Evolutionary conservation across 2,888 invertebrate species (phyloP), one percentile per base, ranked within the genome.

Genomic region (Polymixis flavicincta): DNA sequence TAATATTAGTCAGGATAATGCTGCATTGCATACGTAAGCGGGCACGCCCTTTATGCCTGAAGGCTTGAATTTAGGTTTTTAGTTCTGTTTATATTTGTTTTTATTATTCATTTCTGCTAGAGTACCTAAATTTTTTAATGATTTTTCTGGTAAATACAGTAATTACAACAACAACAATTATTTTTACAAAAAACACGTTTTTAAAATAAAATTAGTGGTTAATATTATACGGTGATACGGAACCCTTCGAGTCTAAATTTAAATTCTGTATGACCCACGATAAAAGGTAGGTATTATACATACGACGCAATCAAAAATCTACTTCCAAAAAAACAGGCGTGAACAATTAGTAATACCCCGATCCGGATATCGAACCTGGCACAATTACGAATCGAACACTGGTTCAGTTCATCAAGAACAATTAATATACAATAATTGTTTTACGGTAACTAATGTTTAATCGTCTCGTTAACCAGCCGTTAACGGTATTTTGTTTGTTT

Each of bases 321-420:
- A 66, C 50, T 65, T 48, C 9, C 3, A 48, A 61, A 77, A 67
- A 79, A 75, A 42, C 50, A 55, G 25, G 45, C 83, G 79, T 82
- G 70, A 82, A 82, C 77, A 59, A 79, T 79, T 42, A 50, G 25
- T 79, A 79, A 82, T 82, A 42, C n/a, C 42, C 50, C 77, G 82
- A 64, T 82, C 77, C 69, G 79, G 82, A 82, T 79, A 55, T 82
- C 82, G 55, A 76, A 82, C 82, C 14, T 69, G 79, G 9, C 25
- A 72, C 74, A 71, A 77, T 77, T 77, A 84, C 32, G 55, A 72
- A 61, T 61, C 48, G 73, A 61, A 63, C 74, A 55, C 60, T 54
- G n/a, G 59, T 25, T 67, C 61, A 83, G 80, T 80, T 80, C 83
- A 80, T 82, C 74, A 82, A 83, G 67, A 71, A 79, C 74, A 59